Percentiles rank a stretch among this genome's conserved stretches.
Conservation (phyloP, 2,888 invertebrate genomes). For the Ligdia adustata region DNA sequence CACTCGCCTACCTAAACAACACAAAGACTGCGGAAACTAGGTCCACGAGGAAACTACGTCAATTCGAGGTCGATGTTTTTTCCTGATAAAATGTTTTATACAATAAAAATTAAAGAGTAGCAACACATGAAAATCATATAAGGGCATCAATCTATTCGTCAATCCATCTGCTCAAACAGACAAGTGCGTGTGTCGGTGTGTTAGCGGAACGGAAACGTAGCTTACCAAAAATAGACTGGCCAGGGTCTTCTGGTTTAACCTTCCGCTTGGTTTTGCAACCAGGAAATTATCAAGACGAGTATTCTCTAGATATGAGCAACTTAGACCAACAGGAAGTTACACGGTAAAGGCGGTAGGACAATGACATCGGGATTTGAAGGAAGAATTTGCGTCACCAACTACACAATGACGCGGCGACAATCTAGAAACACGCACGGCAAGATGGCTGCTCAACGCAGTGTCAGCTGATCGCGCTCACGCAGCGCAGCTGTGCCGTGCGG, state of each 20-base stretch:
- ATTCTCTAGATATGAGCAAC: constrained; percentile 37
- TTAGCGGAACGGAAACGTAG: constrained; percentile 67
- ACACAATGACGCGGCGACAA: constrained; percentile 75
- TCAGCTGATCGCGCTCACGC: constrained; percentile 82
- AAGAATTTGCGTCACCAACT: constrained; percentile 70
- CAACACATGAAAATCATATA: no score
- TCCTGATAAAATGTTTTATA: constrained; percentile 44
- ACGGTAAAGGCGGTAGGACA: constrained; percentile 59
- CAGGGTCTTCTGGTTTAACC: constrained; percentile 67
- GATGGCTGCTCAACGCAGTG: constrained; percentile 72
- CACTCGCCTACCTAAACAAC: constrained; percentile 41
- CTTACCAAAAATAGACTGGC: constrained; percentile 73
- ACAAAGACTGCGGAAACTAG: constrained; percentile 58
- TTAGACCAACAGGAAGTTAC: constrained; percentile 46
- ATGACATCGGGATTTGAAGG: constrained; percentile 73
- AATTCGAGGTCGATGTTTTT: constrained; percentile 37
- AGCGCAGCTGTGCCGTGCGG: constrained; percentile 64
- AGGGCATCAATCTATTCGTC: constrained; percentile 22
- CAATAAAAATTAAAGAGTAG: constrained; percentile 41
- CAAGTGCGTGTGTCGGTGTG: constrained; percentile 47
- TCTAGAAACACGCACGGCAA: constrained; percentile 69
- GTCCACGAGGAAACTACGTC: constrained; percentile 41
- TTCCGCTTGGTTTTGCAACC: constrained; percentile 66
- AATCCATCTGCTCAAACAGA: constrained; percentile 33
- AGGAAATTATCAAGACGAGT: constrained; percentile 48